A percentile compares a stretch with the other conserved stretches of the same genome.
Evolutionary conservation across 1,140 invertebrate species (phyloP).

Genomic region (Drosophila sulfurigaster): DNA sequence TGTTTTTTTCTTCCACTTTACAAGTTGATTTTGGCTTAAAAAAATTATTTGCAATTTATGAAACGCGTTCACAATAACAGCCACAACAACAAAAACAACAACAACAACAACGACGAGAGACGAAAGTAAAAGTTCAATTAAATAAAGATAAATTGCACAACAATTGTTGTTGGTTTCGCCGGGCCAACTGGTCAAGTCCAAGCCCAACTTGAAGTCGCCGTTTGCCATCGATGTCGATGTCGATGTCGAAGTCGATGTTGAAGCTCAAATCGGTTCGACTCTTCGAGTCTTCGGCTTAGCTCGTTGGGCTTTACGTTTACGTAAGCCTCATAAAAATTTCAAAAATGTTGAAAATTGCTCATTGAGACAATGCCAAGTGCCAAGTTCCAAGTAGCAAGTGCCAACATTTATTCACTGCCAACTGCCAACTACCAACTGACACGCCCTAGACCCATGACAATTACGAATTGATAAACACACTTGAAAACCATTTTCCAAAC

Average conservation of each 20-base stretch:
- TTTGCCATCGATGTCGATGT: background rate
- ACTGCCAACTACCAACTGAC: slow-evolving; percentile 10
- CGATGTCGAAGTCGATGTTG: background rate
- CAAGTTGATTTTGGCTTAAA: slow-evolving; percentile 62
- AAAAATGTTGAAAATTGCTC: slow-evolving; percentile 35
- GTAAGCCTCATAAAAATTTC: slow-evolving; percentile 42
- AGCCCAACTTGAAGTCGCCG: slow-evolving; percentile 13
- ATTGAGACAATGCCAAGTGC: slow-evolving; percentile 29
- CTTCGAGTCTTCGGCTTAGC: slow-evolving; percentile 2
- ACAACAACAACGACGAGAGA: slow-evolving; percentile 36
- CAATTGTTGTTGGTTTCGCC: slow-evolving; percentile 53
- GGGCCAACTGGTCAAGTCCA: slow-evolving; percentile 34
- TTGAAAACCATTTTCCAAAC: slow-evolving; percentile 3
- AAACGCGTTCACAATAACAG: slow-evolving; percentile 66
- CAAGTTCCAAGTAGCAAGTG: slow-evolving; percentile 3
- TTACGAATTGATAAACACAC: slow-evolving; percentile 36
- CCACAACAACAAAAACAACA: slow-evolving; percentile 28
- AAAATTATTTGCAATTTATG: slow-evolving; percentile 82
- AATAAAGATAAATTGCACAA: slow-evolving; percentile 83
- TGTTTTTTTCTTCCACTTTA: slow-evolving; percentile 32
- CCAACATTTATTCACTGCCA: background rate
- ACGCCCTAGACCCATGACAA: slow-evolving; percentile 23
- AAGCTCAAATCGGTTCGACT: background rate
- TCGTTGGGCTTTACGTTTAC: slow-evolving; percentile 28
- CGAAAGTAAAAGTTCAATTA: slow-evolving; percentile 83